Percentiles rank a stretch among this genome's conserved stretches.
Conservation (phyloP, 2,888 invertebrate genomes). For the Eucera pruinosa region DNA sequence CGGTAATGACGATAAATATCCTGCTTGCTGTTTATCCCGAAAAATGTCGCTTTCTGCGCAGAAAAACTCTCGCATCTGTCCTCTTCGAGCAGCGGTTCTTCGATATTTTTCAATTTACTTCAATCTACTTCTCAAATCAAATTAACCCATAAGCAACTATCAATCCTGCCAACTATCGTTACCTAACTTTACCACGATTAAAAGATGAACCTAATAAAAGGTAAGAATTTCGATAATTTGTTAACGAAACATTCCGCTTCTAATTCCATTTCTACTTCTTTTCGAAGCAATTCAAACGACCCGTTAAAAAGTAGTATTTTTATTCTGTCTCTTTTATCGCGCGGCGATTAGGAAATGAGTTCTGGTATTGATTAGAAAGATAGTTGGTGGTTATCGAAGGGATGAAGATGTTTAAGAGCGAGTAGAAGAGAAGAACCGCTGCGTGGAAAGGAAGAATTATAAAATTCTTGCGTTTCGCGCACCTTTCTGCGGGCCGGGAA, state of each 20-base stretch:
- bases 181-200: too few relatives aligned
- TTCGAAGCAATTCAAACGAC: too few relatives aligned
- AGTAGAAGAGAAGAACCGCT: constrained; percentile 24
- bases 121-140: background rate
- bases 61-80: constrained; percentile 30
- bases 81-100: constrained; percentile 6
- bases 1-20: constrained; percentile 31
- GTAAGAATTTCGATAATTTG: too few relatives aligned
- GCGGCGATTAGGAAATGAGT: too few relatives aligned
- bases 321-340: too few relatives aligned
- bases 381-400: too few relatives aligned
- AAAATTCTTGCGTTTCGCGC: constrained; percentile 55
- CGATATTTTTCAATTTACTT: background rate
- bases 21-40: constrained; percentile 19
- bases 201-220: too few relatives aligned
- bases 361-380: too few relatives aligned
- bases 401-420: too few relatives aligned
- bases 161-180: background rate
- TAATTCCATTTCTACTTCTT: too few relatives aligned
- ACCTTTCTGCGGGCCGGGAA: constrained; percentile 32
- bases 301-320: too few relatives aligned
- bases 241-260: too few relatives aligned
- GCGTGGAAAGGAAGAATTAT: constrained; percentile 34
- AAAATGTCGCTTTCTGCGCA: constrained; percentile 22
- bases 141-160: background rate